Base-by-base conservation (phyloP, 2,113 vertebrate genomes). In the Chamaea fasciata region DNA sequence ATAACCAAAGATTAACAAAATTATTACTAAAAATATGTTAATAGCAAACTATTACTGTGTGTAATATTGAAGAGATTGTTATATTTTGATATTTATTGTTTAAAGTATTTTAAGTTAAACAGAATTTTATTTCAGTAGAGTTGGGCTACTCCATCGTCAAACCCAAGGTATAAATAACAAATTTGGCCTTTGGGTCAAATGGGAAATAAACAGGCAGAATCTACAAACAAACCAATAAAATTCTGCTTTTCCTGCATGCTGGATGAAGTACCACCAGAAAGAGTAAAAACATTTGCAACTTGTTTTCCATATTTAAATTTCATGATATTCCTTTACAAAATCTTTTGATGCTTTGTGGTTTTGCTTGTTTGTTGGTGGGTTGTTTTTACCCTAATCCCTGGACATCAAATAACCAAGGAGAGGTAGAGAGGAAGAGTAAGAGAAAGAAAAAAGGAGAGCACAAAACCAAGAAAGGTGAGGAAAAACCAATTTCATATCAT, bases 31-130 rank as follows among this genome's bases (percentile, higher is more conserved):
- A 53, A 78, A 28, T 17, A 22, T 12, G 67, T 49, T 76, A 63
- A 42, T 24, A 84, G 0, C 3, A 63, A 19, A 8, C 1, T 60
- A 50, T 22, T 4, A 39, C 7, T 30, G 6, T n/a, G 10, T 4
- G 13, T 33, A 59, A 44, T 64, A 47, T 37, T 9, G 7, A 42
- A 55, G 3, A 49, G 0, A 41, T 27, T 22, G 44, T 35, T 52
- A 2, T 44, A 53, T 47, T 64, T 69, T 62, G 5, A 9, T 15
- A n/a, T 77, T 56, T 80, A 20, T 1, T 57, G 1, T 31, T 17
- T 37, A 46, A 42, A 68, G 11, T n/a, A 81, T 63, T 89, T 3
- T 15, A 49, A 14, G 6, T 42, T 62, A 56, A 59, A 30, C 2
- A 56, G 8, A 26, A 30, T 17, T 50, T 70, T 8, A 22, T 83